A percentile compares a stretch with the other conserved stretches of the same genome.
Evolutionary conservation across 2,888 invertebrate genomes (phyloP).

Genomic region (Antheraea yamamai): DNA sequence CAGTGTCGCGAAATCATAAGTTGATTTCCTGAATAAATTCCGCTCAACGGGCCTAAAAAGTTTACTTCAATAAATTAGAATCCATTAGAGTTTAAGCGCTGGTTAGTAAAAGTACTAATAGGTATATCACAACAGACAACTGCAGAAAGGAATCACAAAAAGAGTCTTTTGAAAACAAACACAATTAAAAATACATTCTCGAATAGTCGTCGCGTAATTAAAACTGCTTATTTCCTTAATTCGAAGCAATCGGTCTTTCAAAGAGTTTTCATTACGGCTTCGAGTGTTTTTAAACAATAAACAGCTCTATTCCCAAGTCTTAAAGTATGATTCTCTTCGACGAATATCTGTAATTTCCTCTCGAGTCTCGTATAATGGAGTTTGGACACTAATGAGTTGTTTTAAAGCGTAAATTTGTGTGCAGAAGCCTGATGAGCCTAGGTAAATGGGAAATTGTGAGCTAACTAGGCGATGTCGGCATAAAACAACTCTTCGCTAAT

Average conservation of each 20-base stretch:
- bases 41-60: too few relatives aligned
- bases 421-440: slow-evolving; percentile 52
- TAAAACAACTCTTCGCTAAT: slow-evolving; percentile 81
- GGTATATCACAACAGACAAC: background rate
- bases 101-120: background rate
- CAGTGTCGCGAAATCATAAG: too few relatives aligned
- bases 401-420: slow-evolving; percentile 43
- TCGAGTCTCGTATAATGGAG: background rate
- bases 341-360: slow-evolving; percentile 38
- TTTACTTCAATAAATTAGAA: too few relatives aligned
- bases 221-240: slow-evolving; percentile 80
- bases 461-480: slow-evolving; percentile 72
- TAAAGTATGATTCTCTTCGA: slow-evolving; percentile 29
- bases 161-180: slow-evolving; percentile 40
- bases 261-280: slow-evolving; percentile 47
- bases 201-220: slow-evolving; percentile 74
- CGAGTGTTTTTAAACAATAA: slow-evolving; percentile 27
- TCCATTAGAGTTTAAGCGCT: too few relatives aligned
- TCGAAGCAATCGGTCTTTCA: slow-evolving; percentile 67
- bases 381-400: slow-evolving; percentile 8
- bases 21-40: too few relatives aligned
- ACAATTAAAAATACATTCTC: slow-evolving; percentile 52
- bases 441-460: slow-evolving; percentile 78
- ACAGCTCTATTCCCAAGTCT: slow-evolving; percentile 23
- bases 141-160: background rate